These are phyloP conservation scores for Corydoras maculifer DNA, from an alignment of 2,113 vertebrate genomes.

Conservation along the genomic window DNA sequence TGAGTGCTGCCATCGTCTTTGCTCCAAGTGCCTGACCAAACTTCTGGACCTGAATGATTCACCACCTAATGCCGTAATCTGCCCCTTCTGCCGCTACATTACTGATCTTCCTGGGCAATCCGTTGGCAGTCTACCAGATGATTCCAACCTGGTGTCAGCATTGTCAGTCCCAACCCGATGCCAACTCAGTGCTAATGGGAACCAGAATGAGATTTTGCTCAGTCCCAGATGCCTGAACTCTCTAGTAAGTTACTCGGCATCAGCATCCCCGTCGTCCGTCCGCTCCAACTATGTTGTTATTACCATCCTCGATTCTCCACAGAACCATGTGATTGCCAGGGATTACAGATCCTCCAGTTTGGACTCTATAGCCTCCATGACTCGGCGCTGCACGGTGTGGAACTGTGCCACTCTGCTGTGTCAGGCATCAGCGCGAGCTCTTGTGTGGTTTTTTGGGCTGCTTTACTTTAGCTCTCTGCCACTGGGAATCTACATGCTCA, in stretches of 20 bases:
- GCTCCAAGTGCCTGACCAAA: conserved; percentile 86
- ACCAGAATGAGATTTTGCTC: conserved; percentile 77
- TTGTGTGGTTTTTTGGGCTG: conserved; percentile 86
- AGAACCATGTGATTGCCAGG: conserved; percentile 57
- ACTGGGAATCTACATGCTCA: conserved; percentile 88
- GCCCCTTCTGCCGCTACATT: conserved; percentile 87
- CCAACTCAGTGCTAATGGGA: conserved; percentile 70
- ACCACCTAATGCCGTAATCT: conserved; percentile 76
- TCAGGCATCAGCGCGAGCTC: conserved; percentile 77
- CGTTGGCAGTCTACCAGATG: conserved; percentile 78
- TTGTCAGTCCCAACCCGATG: conserved; percentile 73
- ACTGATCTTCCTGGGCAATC: conserved; percentile 75
- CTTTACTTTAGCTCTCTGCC: conserved; percentile 92
- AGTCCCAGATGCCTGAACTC: conserved; percentile 77
- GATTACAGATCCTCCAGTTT: conserved; percentile 76
- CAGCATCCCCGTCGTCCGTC: conserved; percentile 60
- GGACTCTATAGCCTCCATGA: conserved; percentile 80
- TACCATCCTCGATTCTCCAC: conserved; percentile 88
- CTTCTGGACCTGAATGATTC: conserved; percentile 84
- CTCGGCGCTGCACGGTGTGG: conserved; percentile 83
- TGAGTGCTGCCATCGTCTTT: conserved; percentile 84
- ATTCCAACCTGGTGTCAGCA: conserved; percentile 78
- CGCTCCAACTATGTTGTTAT: conserved; percentile 84
- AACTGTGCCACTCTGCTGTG: conserved; percentile 82
- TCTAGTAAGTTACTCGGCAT: conserved; percentile 71